Base-by-base conservation (phyloP, 2,797 vertebrate species). In the Hirundo rustica region DNA sequence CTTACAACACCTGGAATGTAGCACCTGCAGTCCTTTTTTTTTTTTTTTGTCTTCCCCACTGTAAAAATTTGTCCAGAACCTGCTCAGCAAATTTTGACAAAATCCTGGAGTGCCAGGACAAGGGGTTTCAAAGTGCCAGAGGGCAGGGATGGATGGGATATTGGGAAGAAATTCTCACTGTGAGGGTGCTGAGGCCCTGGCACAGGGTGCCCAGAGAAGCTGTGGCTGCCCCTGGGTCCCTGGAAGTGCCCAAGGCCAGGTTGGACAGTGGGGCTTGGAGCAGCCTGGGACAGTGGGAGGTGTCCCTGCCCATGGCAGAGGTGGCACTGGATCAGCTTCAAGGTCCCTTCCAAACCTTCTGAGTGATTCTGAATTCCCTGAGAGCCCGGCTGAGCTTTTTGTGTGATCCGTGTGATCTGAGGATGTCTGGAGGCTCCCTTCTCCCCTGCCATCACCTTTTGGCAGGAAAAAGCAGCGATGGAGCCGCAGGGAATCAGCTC, bases 201-300 rank as follows among this genome's bases (percentile, higher is more conserved):
- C 50, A 51, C 50, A 51, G 50, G 27, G 50, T 51, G 16, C 27
- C 50, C 50, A 51, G 50, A 51, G 50, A 2, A 51, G 27, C 27
- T 51, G 50, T 51, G 58, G 44, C n/a, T 88, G 54, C 4, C 16
- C 36, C 85, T 12, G 38, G 38, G 75, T 50, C 42, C 36, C 27
- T 82, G 55, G 42, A 0, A 70, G 5, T 55, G 62, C 0, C 10
- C 62, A 3, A 68, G 19, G 11, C 10, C 64, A 44, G 50, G 48
- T 0, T 88, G 55, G 61, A 74, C 38, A 38, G 5, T 0, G 0
- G 9, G 21, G n/a, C 3, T 40, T 36, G 62, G 55, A 61, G 32
- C 26, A 32, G 0, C 15, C 26, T 50, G 71, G 50, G 23, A 1
- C 0, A 5, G 36, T 38, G 57, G 29, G 0, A 76, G 13, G 2